A percentile compares a stretch with the other conserved stretches of the same genome.
These are phyloP conservation scores for Dasyurus viverrinus DNA, from an alignment of 2,113 vertebrate species.

Conservation along the genomic window DNA sequence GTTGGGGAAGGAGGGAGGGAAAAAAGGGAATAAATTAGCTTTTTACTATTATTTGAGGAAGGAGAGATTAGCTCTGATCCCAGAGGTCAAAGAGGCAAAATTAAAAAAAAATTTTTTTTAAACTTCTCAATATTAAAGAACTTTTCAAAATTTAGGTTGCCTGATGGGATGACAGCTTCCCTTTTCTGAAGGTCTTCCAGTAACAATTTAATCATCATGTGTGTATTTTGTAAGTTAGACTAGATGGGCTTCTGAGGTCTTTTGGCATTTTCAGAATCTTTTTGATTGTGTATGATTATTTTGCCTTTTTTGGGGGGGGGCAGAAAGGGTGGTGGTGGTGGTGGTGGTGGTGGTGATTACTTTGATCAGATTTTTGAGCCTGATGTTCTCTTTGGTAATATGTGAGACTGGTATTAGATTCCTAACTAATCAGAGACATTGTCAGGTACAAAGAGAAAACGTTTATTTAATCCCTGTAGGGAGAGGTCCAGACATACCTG, in stretches of 20 bases:
- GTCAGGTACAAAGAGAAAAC: too few relatives aligned
- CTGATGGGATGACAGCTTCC: background rate
- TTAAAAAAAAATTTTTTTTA: too few relatives aligned
- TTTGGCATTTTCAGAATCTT: background rate
- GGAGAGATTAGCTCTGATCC: too few relatives aligned
- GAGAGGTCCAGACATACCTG: too few relatives aligned
- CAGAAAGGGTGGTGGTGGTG: too few relatives aligned
- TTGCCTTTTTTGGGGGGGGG: background rate
- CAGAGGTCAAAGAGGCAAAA: too few relatives aligned
- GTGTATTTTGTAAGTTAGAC: background rate
- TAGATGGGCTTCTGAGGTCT: background rate
- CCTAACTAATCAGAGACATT: too few relatives aligned
- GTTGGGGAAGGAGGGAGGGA: too few relatives aligned
- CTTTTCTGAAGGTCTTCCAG: background rate
- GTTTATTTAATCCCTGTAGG: too few relatives aligned
- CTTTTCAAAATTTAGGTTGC: background rate
- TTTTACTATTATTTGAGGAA: background rate
- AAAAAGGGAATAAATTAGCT: background rate
- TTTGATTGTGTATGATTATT: background rate
- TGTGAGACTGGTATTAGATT: too few relatives aligned
- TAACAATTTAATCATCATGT: background rate
- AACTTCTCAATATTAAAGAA: background rate
- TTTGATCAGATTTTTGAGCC: background rate
- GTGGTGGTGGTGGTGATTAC: background rate
- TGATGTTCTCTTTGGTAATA: background rate